Conservation (phyloP, 2,797 vertebrate genomes). For the Hypotaenidia philippensis region DNA sequence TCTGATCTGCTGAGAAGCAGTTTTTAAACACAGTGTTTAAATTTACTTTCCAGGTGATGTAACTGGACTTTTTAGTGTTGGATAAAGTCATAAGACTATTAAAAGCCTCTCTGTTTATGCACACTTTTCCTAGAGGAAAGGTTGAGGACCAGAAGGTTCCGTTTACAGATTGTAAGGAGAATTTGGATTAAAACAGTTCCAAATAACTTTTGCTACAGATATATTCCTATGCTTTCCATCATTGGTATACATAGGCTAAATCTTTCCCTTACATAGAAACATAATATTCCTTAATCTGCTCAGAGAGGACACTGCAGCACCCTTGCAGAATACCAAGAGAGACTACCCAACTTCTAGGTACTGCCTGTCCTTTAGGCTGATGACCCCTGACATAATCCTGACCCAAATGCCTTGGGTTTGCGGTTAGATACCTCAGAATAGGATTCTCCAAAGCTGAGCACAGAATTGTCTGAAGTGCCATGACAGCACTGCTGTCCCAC, state of each 20-base stretch:
- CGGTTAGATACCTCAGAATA: not conserved
- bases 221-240: not conserved
- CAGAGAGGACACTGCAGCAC: not conserved
- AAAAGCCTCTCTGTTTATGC: constrained; percentile 17
- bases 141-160: not conserved
- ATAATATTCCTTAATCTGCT: not conserved
- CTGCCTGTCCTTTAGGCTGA: not conserved
- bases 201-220: not conserved
- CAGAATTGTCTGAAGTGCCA: not conserved
- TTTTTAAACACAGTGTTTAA: not conserved
- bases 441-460: not conserved
- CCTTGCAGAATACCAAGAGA: not conserved
- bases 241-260: fast-evolving
- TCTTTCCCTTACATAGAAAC: not conserved
- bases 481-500: not conserved
- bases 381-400: not conserved
- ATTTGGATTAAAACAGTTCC: not conserved
- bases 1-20: not conserved
- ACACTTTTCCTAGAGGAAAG: not conserved
- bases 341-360: not conserved
- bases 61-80: not conserved
- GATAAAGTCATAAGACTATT: constrained; percentile 6
- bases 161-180: not conserved
- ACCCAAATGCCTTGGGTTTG: not conserved
- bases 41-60: not conserved